Conservation (phyloP, 2,797 vertebrate genomes). For the Enteromius afrohamiltoni region DNA sequence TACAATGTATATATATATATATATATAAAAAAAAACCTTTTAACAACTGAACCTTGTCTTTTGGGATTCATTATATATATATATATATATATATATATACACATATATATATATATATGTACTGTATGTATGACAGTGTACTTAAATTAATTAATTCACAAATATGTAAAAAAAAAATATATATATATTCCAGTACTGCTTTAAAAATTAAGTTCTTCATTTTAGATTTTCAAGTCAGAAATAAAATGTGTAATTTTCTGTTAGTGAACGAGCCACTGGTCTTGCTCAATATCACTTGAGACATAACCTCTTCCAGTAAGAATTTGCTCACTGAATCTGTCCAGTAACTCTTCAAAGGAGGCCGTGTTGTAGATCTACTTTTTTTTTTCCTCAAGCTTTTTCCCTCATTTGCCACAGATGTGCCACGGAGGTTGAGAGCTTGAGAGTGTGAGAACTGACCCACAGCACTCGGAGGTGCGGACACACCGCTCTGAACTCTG, state of each 20-base stretch:
- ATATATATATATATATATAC: too few relatives aligned
- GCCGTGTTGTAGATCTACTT: slow-evolving; percentile 6
- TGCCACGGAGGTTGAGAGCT: slow-evolving; percentile 33
- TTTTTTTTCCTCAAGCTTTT: not conserved
- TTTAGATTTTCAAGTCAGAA: not conserved
- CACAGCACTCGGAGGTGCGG: slow-evolving; percentile 45
- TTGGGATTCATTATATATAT: too few relatives aligned
- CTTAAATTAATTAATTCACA: too few relatives aligned
- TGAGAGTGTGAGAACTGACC: slow-evolving; percentile 39
- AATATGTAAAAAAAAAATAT: too few relatives aligned
- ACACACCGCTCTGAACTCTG: slow-evolving; percentile 45
- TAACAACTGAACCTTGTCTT: too few relatives aligned
- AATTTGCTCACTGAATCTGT: slow-evolving; percentile 36
- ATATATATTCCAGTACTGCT: not conserved
- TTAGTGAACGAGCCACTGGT: slow-evolving; percentile 6
- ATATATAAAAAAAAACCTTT: too few relatives aligned
- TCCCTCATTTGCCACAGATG: slow-evolving; percentile 32
- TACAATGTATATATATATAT: too few relatives aligned
- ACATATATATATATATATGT: too few relatives aligned
- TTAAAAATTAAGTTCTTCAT: not conserved
- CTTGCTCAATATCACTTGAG: slow-evolving; percentile 37
- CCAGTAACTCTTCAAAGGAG: slow-evolving; percentile 28
- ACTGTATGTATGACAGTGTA: too few relatives aligned
- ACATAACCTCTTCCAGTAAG: slow-evolving; percentile 41
- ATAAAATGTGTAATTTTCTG: not conserved